Evolutionary conservation across 2,113 vertebrate genomes (phyloP).

Genomic region (Misgurnus anguillicaudatus): DNA sequence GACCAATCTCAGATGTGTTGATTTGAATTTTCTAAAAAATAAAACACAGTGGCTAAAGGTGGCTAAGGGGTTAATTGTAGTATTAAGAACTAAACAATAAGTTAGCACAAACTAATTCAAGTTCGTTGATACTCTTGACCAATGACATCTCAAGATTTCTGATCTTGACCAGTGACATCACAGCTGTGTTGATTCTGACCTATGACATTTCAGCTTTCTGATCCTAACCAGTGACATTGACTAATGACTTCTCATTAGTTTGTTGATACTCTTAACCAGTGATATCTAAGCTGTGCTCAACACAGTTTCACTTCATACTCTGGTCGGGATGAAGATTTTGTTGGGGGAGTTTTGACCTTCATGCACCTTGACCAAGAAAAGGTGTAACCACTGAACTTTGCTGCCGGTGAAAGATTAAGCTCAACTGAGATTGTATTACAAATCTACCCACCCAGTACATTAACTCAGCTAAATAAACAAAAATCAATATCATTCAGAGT

Average conservation of each 20-base stretch:
- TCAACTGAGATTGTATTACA: conserved; percentile 53
- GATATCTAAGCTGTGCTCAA: neutral
- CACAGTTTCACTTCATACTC: neutral
- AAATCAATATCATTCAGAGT: conserved; percentile 55
- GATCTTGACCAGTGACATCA: too few species aligned
- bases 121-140: too few species aligned
- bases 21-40: too few species aligned
- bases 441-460: conserved; percentile 37
- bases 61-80: too few species aligned
- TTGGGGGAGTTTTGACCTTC: conserved; percentile 33
- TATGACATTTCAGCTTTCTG: too few species aligned
- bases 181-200: too few species aligned
- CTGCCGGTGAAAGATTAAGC: conserved; percentile 52
- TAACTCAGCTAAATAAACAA: conserved; percentile 58
- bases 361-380: conserved; percentile 36
- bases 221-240: neutral
- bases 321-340: neutral
- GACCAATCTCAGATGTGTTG: too few species aligned
- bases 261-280: neutral
- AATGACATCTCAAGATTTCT: too few species aligned
- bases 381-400: conserved; percentile 41
- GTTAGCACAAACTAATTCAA: too few species aligned
- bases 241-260: neutral
- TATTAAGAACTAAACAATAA: too few species aligned
- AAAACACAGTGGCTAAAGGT: too few species aligned